Evolutionary conservation across 2,113 vertebrate genomes (phyloP), one percentile per base, ranked within the genome.

Genomic region (Athene noctua): DNA sequence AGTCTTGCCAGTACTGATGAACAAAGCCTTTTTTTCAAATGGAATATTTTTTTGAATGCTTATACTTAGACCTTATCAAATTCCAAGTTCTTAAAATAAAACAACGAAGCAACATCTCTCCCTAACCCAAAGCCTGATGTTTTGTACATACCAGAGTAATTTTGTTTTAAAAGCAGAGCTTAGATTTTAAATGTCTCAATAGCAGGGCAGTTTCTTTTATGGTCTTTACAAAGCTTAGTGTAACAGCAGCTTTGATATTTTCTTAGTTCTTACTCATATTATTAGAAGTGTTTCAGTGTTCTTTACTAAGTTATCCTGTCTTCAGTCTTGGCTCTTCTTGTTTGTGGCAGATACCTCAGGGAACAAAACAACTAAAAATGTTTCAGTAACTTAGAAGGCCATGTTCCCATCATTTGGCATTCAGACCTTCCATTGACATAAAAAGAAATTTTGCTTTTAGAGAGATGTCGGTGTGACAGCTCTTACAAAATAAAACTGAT

Each of bases 401-500:
- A 80, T 38, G 23, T 80, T 96, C 77, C 77, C 49, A 36, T 82
- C 65, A 25, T 68, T 74, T 90, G 83, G 52, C 51, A 82, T 77
- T 81, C 88, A 92, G 86, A 85, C 83, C 73, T 93, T 96, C 70
- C 26, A 34, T 49, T 92, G 87, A 62, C 62, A 83, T 57, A 42
- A 77, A 90, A 92, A 92, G 15, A 47, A 70, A 77, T 87, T 51
- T 80, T 92, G 29, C 74, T 83, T 92, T 90, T 52, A 88, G 46
- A 77, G 62, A 68, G 36, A 61, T 73, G 44, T 92, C 79, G 80
- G 36, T 16, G 38, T 90, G 87, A 87, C 82, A 95, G 77, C 78
- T 87, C 62, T 80, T 55, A 67, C 34, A 83, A 83, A 61, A 73
- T 15, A 80, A 57, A 94, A 86, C 81, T 59, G 84, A 86, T 62